phyloP scores from a whole-genome alignment of 2,113 vertebrate genomes.

The Chinchilla lanigera region DNA sequence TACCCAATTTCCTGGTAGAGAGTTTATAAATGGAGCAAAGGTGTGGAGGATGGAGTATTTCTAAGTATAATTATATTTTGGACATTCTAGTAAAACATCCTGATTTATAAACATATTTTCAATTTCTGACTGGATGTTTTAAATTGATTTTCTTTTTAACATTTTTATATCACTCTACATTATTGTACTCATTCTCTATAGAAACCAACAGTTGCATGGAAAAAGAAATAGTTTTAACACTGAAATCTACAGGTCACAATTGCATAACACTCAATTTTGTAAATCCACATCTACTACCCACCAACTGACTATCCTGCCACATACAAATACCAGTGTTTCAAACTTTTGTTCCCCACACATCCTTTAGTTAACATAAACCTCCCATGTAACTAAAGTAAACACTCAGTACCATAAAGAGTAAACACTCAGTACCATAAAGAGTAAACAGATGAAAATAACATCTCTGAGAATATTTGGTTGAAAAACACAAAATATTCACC shows the following conservation, averaged over 20 bases:
- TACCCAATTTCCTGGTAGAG: neutral
- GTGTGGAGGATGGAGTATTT: neutral
- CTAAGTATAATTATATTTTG: neutral
- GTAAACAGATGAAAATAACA: constrained; percentile 10
- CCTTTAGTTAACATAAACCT: neutral
- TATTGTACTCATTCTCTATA: neutral
- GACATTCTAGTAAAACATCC: neutral
- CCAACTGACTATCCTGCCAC: neutral
- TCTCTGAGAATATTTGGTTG: neutral
- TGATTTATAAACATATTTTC: constrained; percentile 20
- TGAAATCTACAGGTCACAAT: neutral
- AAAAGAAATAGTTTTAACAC: neutral
- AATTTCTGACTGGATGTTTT: neutral
- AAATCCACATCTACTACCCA: neutral
- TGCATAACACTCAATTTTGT: neutral
- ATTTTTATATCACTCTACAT: neutral
- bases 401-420: neutral
- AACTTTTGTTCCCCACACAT: neutral
- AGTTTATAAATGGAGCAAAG: neutral
- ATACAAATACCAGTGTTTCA: neutral
- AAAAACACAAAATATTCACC: neutral
- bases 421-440: neutral
- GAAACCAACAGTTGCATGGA: neutral
- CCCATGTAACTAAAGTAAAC: neutral
- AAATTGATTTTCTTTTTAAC: neutral